Evolutionary conservation across 2,797 vertebrate genomes (phyloP).

Genomic region (Siniperca obscura): DNA sequence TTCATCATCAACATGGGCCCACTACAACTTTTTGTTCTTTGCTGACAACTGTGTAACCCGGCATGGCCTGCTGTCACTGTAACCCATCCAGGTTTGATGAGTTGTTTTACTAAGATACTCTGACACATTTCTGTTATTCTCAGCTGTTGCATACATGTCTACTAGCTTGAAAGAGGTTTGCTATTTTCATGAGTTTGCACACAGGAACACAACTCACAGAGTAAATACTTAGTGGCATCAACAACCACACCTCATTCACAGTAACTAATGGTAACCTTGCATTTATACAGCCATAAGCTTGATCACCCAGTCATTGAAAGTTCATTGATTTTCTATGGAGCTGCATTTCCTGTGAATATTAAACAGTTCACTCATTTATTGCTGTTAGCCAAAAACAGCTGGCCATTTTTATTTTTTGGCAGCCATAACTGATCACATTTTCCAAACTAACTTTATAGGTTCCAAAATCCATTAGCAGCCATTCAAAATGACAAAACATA

Average conservation of each 20-base stretch:
- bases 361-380: background rate
- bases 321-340: background rate
- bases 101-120: background rate
- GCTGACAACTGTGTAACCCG: background rate
- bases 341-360: background rate
- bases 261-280: background rate
- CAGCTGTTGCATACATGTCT: background rate
- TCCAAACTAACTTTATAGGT: background rate
- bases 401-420: background rate
- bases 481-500: background rate
- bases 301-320: background rate
- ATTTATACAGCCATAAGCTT: background rate
- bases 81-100: background rate
- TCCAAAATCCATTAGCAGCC: background rate
- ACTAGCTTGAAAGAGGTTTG: background rate
- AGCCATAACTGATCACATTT: conserved; percentile 2
- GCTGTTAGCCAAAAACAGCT: background rate
- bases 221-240: background rate
- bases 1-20: background rate
- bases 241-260: background rate
- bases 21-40: background rate
- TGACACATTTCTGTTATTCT: background rate
- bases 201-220: background rate
- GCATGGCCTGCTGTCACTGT: background rate
- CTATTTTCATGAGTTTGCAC: background rate